These are phyloP conservation scores for Oligia fasciuncula DNA, from an alignment of 2,888 invertebrate genomes.

Conservation along the genomic window DNA sequence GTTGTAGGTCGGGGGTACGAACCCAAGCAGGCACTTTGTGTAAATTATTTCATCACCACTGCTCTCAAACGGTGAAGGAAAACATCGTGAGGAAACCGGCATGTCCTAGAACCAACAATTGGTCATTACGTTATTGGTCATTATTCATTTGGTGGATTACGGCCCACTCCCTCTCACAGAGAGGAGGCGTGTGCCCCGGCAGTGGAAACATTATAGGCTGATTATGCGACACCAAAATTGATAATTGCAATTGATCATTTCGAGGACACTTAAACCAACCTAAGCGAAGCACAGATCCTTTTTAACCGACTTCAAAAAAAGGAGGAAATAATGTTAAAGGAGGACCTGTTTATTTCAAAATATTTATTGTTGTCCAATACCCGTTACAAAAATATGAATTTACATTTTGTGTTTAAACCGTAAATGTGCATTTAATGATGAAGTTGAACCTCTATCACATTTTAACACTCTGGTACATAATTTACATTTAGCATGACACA, in stretches of 20 bases:
- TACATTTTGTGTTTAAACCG: neutral
- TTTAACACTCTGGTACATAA: constrained; percentile 25
- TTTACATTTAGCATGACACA: constrained; percentile 1
- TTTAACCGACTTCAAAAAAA: neutral
- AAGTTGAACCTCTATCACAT: constrained; percentile 15
- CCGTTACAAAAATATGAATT: neutral
- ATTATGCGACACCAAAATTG: neutral
- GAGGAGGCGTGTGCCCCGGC: too few species aligned
- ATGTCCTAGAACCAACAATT: too few species aligned
- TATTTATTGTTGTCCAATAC: neutral
- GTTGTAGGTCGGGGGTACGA: too few species aligned
- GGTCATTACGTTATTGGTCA: too few species aligned
- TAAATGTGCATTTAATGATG: constrained; percentile 10
- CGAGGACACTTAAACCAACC: neutral
- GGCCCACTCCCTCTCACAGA: too few species aligned
- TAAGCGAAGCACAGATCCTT: neutral
- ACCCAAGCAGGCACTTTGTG: too few species aligned
- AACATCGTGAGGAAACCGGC: too few species aligned
- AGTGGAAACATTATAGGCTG: too few species aligned
- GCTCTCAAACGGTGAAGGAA: too few species aligned
- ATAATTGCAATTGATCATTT: neutral
- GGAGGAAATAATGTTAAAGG: neutral
- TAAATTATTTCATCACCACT: too few species aligned
- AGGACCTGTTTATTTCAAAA: neutral
- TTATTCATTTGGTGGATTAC: too few species aligned